These are phyloP conservation scores for Periophthalmodon schlosseri DNA, from an alignment of 2,113 vertebrate species.

Conservation along the genomic window DNA sequence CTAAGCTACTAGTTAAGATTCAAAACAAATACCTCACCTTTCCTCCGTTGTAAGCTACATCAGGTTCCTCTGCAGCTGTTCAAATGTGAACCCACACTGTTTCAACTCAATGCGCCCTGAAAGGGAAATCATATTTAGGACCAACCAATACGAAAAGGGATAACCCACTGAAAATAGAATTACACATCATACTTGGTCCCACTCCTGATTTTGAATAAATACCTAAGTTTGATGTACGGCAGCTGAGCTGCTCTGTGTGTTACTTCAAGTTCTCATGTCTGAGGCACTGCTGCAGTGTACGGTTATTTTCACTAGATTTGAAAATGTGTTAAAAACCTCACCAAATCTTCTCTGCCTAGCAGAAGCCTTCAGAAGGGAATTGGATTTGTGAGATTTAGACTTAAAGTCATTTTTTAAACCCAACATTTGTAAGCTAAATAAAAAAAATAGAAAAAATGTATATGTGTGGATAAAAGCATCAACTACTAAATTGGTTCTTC, in stretches of 20 bases:
- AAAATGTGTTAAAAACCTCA: conserved; percentile 17
- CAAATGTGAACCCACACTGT: conserved; percentile 52
- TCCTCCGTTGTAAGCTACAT: conserved; percentile 53
- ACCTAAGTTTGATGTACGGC: conserved; percentile 25
- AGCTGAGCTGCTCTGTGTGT: conserved; percentile 66
- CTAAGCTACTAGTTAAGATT: conserved; percentile 54
- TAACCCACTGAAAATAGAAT: conserved; percentile 35
- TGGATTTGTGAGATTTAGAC: conserved; percentile 47
- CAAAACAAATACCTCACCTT: conserved; percentile 64
- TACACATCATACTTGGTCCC: neutral
- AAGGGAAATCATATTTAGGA: conserved; percentile 44
- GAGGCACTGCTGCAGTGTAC: conserved; percentile 33
- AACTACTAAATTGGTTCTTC: neutral
- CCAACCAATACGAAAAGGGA: conserved; percentile 52
- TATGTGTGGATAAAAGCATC: neutral
- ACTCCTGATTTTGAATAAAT: conserved; percentile 22
- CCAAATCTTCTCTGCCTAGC: conserved; percentile 65
- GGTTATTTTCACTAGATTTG: conserved; percentile 51
- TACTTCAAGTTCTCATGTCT: conserved; percentile 54
- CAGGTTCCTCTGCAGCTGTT: conserved; percentile 43
- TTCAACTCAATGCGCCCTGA: conserved; percentile 26
- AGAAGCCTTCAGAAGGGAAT: conserved; percentile 65
- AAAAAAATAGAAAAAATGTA: neutral
- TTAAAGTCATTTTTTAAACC: conserved; percentile 30
- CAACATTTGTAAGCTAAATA: conserved; percentile 12